Evolutionary conservation across 2,888 invertebrate genomes (phyloP).

Genomic region (Cantharis rufa): DNA sequence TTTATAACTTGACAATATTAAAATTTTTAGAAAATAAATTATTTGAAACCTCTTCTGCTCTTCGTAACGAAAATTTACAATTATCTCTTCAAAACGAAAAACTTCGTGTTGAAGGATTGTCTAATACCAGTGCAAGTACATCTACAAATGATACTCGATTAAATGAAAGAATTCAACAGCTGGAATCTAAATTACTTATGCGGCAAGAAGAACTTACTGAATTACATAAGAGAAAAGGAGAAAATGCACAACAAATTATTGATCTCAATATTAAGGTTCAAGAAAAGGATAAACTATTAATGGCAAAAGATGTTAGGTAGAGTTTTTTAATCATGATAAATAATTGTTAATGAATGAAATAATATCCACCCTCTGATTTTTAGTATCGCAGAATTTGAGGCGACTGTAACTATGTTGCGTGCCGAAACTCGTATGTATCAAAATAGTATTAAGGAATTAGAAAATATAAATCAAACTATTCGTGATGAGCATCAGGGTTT

Average conservation of each 20-base stretch:
- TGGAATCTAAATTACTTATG: slow-evolving; percentile 83
- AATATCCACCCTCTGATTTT: neutral
- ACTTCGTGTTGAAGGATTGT: slow-evolving; percentile 64
- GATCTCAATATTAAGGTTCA: slow-evolving; percentile 84
- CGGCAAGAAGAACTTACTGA: slow-evolving; percentile 94
- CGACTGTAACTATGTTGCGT: slow-evolving; percentile 67
- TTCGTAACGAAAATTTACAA: slow-evolving; percentile 83
- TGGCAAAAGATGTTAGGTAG: slow-evolving; percentile 73
- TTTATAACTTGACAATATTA: slow-evolving; percentile 13
- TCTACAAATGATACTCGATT: slow-evolving; percentile 48
- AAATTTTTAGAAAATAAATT: slow-evolving; percentile 75
- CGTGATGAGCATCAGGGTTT: slow-evolving; percentile 94
- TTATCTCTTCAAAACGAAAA: slow-evolving; percentile 85
- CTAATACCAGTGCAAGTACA: slow-evolving; percentile 39
- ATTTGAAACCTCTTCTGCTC: slow-evolving; percentile 79
- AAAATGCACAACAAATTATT: slow-evolving; percentile 92
- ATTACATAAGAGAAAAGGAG: slow-evolving; percentile 84
- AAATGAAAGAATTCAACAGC: slow-evolving; percentile 64
- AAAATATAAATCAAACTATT: slow-evolving; percentile 84
- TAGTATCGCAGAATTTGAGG: slow-evolving; percentile 72
- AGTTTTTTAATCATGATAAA: neutral
- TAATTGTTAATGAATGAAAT: neutral
- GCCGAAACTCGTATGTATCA: slow-evolving; percentile 76
- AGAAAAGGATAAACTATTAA: slow-evolving; percentile 79
- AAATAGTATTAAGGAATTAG: slow-evolving; percentile 73